These are phyloP conservation scores for Lagocephalus sceleratus DNA, from an alignment of 2,797 vertebrate genomes.

Conservation along the genomic window DNA sequence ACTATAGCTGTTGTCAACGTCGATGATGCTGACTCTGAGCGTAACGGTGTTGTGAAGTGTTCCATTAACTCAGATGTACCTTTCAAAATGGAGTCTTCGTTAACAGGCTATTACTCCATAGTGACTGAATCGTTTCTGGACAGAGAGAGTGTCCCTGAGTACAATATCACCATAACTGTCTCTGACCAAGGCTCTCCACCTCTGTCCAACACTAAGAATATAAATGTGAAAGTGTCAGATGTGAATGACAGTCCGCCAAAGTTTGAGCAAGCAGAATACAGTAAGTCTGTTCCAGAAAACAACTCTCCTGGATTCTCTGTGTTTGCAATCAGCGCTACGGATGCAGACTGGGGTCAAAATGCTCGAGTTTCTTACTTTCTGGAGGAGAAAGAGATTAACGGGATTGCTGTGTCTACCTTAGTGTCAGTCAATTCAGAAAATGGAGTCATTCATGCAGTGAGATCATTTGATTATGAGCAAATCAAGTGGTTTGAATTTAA, in stretches of 20 bases:
- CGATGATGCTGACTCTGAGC: not conserved
- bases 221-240: no score
- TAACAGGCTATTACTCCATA: not conserved
- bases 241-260: not conserved
- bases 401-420: not conserved
- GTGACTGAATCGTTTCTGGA: not conserved
- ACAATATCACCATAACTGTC: not conserved
- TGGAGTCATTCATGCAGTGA: not conserved
- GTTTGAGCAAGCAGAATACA: conserved; percentile 1
- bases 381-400: not conserved
- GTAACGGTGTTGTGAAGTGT: not conserved
- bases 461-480: conserved; percentile 3
- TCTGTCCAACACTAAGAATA: no score
- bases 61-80: not conserved
- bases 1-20: conserved; percentile 3
- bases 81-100: not conserved
- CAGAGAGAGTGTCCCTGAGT: not conserved
- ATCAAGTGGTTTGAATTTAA: conserved; percentile 12
- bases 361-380: not conserved
- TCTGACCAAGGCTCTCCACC: no score
- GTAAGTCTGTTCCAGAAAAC: no score
- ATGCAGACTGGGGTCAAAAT: not conserved
- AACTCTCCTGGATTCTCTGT: no score
- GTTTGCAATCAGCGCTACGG: no score
- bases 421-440: not conserved